These are phyloP conservation scores for Andrena marginata DNA, from an alignment of 2,888 invertebrate genomes.

Conservation along the genomic window DNA sequence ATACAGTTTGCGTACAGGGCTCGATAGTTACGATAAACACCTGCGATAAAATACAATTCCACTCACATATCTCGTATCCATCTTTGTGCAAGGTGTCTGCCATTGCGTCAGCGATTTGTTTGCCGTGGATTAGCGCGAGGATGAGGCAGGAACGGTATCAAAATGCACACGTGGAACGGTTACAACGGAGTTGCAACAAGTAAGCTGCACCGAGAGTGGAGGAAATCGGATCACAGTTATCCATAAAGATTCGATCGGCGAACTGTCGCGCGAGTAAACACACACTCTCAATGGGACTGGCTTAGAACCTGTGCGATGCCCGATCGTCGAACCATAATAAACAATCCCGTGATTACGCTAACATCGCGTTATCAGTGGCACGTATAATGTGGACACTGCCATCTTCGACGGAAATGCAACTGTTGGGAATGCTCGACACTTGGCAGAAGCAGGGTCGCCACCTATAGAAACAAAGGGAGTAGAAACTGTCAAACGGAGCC, in stretches of 20 bases:
- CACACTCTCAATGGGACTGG: neutral
- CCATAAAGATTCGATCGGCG: constrained; percentile 28
- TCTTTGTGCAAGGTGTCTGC: constrained; percentile 79
- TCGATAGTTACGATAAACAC: neutral
- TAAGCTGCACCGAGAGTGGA: constrained; percentile 15
- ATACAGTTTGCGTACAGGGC: neutral
- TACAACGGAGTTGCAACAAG: constrained; percentile 61
- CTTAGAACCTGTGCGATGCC: neutral
- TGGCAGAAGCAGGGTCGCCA: constrained; percentile 39
- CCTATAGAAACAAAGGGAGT: constrained; percentile 33
- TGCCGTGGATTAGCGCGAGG: constrained; percentile 2
- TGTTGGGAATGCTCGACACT: constrained; percentile 35
- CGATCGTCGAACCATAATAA: constrained; percentile 45
- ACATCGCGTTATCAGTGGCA: constrained; percentile 55
- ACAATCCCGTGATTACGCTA: constrained; percentile 38
- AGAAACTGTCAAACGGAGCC: constrained; percentile 74
- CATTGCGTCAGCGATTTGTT: constrained; percentile 65
- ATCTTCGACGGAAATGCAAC: constrained; percentile 63
- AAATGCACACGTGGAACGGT: constrained; percentile 65
- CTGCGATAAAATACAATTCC: constrained; percentile 3
- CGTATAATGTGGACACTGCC: constrained; percentile 39
- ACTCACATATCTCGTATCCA: constrained; percentile 78
- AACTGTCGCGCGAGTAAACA: neutral
- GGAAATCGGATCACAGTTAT: constrained; percentile 31
- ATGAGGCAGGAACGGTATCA: constrained; percentile 21